Evolutionary conservation across 2,113 vertebrate genomes (phyloP), one percentile per base, ranked within the genome.

Genomic region (Eulemur rufifrons): DNA sequence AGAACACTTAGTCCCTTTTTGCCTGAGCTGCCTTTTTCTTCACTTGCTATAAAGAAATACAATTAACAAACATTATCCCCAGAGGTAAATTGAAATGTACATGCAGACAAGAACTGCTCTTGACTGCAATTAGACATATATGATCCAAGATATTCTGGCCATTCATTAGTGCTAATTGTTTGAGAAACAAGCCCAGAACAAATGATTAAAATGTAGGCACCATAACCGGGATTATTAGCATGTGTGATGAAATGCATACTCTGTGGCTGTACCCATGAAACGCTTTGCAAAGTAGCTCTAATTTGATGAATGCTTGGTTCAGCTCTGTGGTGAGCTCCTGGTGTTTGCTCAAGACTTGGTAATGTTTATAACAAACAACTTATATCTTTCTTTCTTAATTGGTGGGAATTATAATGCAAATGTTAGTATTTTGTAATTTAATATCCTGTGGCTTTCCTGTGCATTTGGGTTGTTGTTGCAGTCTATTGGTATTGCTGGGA

Each of bases 21-120:
- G 97, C 99, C 98, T 91, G 97, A 98, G 98, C 98, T 98, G 98
- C 98, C 98, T 99, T 98, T 98, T 97, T 91, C 97, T 97, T 99
- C 96, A 20, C 97, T 92, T 97, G 94, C 95, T 98, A 98, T 99
- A 99, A 98, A 99, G 98, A 99, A 99, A 98, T 99, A 99, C 99
- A 99, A 99, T 99, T 99, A 99, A 98, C 98, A 99, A 99, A 99
- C 99, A 99, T 99, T 98, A 99, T 99, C 98, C 99, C 98, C 98
- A 98, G 98, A 99, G 98, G 98, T 98, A 98, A 99, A 99, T 98
- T 98, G 99, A 98, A 99, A 98, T 98, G 98, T 98, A 98, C 98
- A 98, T 98, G 98, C 98, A 96, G 97, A 98, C 98, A 97, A 98
- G 98, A 98, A 98, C 98, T 20, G 93, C 98, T 99, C 98, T 98